Evolutionary conservation across 2,888 invertebrate species (phyloP).

Genomic region (Cremastobaeus sp.): DNA sequence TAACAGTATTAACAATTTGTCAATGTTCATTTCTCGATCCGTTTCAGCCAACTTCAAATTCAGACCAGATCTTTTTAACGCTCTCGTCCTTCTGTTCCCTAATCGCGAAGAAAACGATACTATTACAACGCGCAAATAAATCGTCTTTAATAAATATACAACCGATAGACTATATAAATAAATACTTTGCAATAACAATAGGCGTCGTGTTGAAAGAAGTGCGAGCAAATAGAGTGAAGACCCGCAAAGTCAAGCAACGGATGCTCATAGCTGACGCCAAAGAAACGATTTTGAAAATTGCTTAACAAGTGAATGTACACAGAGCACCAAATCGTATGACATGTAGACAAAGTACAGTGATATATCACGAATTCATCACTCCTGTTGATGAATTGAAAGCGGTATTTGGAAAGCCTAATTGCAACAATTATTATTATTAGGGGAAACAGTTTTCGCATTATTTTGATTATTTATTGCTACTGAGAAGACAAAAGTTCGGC

Average conservation of each 20-base stretch:
- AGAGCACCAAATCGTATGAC: conserved; percentile 54
- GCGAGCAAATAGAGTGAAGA: conserved; percentile 35
- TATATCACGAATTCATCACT: conserved; percentile 4
- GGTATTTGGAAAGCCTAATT: conserved; percentile 16
- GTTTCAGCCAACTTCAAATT: too few species aligned
- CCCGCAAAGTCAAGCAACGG: conserved; percentile 22
- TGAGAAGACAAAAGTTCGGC: not conserved
- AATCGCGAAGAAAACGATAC: conserved; percentile 56
- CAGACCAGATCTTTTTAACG: not conserved
- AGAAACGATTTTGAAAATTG: conserved; percentile 38
- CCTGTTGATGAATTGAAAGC: conserved; percentile 21
- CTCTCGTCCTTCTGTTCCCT: conserved; percentile 28
- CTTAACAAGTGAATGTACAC: conserved; percentile 53
- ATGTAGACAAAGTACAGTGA: conserved; percentile 13
- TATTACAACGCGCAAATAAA: conserved; percentile 72
- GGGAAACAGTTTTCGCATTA: too few species aligned
- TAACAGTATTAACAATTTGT: too few species aligned
- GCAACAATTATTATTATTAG: conserved; percentile 7
- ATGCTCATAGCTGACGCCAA: conserved; percentile 44
- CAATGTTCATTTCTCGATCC: too few species aligned
- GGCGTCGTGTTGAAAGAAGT: conserved; percentile 53
- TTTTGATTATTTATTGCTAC: conserved; percentile 2
- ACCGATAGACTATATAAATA: conserved; percentile 77
- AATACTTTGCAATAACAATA: conserved; percentile 71
- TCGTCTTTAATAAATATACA: conserved; percentile 76